Base-by-base conservation (phyloP, 1,140 invertebrate species). In the Drosophila varians region DNA sequence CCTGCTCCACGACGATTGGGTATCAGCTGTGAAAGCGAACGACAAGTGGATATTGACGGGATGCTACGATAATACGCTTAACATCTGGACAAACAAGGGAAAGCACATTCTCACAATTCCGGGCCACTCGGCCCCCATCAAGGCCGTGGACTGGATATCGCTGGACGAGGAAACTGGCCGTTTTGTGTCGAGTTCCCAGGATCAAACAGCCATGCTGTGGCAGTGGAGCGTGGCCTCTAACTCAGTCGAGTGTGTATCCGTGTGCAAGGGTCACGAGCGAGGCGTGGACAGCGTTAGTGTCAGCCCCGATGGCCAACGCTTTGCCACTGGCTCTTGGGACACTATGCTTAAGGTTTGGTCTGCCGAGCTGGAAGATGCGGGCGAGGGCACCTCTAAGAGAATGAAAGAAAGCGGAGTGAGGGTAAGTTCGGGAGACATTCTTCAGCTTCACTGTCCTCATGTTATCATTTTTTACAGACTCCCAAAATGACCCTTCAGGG, bases 321-420 rank as follows among this genome's bases (percentile, higher is more conserved):
- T 99, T 92, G 97, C 96, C n/a, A 97, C 97, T 48, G 98, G 97
- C 28, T 95, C 96, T 21, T 99, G 97, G 97, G 98, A 99, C 90
- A 95, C 93, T 12, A 94, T 95, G 92, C 89, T 97, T 0, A 96
- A 96, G 91, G 92, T 96, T 53, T 96, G 96, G 96, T 95, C 94
- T 51, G 92, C 95, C 16, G 88, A 92, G 51, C 90, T 92, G 71
- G 92, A 92, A 36, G 93, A 93, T 47, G 36, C 45, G 0, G 64
- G 14, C 2, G 80, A 75, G n/a, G 78, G 80, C 16, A 55, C 72
- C 0, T 74, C 80, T 0, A 90, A 90, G 26, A 71, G 78, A n/a
- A 56, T 72, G 21, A 92, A 90, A 91, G 92, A 79, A 86, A 75
- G 93, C 91, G 92, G 91, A 89, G 86, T 91, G 51, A 92, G 93